Conservation (phyloP, 1,140 invertebrate species). For the Aphidius ervi region DNA sequence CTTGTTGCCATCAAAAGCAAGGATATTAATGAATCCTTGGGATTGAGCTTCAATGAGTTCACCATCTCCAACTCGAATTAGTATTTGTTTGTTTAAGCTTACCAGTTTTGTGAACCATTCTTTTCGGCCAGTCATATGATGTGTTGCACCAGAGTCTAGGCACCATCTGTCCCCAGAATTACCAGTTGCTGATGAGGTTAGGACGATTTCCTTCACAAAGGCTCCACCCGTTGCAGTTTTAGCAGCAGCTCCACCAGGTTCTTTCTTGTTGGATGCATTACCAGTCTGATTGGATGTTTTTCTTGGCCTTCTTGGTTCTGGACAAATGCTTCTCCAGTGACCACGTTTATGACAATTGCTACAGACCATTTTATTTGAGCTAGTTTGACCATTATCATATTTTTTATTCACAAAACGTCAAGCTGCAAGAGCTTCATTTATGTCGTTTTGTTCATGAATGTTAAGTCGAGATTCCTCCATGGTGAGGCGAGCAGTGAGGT, state of each 20-base stretch:
- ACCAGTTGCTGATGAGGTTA: background rate
- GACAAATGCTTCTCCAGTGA: constrained; percentile 13
- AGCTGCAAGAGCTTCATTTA: background rate
- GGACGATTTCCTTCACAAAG: background rate
- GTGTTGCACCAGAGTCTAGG: constrained; percentile 36
- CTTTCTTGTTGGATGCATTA: background rate
- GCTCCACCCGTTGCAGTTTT: constrained; percentile 9
- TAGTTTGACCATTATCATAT: background rate
- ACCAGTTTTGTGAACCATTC: constrained; percentile 19
- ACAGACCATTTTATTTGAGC: constrained; percentile 14
- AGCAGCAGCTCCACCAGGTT: constrained; percentile 10
- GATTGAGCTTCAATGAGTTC: constrained; percentile 14
- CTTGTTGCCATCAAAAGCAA: constrained; percentile 11
- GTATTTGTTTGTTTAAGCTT: constrained; percentile 4
- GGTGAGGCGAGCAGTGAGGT: constrained; percentile 29
- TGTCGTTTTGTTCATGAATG: background rate
- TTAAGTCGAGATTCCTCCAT: constrained; percentile 22
- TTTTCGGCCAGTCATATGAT: constrained; percentile 7
- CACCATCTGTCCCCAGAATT: constrained; percentile 15
- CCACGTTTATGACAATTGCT: constrained; percentile 21
- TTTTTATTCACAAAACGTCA: background rate
- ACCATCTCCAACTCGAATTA: constrained; percentile 21
- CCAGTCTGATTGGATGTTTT: constrained; percentile 6
- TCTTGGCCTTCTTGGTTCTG: constrained; percentile 1
- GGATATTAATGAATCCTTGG: constrained; percentile 15